Evolutionary conservation across 1,140 invertebrate genomes (phyloP).

Genomic region (Contarinia nasturtii): DNA sequence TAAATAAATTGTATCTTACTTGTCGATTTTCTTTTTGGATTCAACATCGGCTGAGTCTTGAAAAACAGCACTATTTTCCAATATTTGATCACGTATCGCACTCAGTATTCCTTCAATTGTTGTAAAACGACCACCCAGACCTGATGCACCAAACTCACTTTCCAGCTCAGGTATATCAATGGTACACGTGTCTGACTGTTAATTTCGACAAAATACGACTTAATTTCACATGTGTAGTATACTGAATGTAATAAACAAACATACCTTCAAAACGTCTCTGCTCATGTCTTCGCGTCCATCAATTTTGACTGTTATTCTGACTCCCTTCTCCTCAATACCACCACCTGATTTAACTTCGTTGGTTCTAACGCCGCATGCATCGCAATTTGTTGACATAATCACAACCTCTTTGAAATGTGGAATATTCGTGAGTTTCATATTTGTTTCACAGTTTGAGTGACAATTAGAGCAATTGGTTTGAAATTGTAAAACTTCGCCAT

Average conservation of each 20-base stretch:
- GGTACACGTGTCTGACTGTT: conserved; percentile 76
- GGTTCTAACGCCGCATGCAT: conserved; percentile 71
- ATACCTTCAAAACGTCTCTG: conserved; percentile 81
- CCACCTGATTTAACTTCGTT: conserved; percentile 92
- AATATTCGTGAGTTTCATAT: conserved; percentile 94
- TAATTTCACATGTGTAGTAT: not conserved
- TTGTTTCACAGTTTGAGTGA: conserved; percentile 61
- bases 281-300: conserved; percentile 59
- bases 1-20: conserved; percentile 3
- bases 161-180: conserved; percentile 82
- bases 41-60: conserved; percentile 49
- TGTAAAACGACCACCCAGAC: conserved; percentile 85
- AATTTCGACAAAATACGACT: conserved; percentile 1
- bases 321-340: conserved; percentile 72
- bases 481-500: conserved; percentile 72
- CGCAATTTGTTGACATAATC: conserved; percentile 92
- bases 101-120: conserved; percentile 75
- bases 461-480: conserved; percentile 77
- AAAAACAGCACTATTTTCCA: conserved; percentile 42
- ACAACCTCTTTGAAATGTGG: conserved; percentile 95
- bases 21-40: conserved; percentile 30
- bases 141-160: conserved; percentile 61
- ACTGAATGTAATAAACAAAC: too few relatives aligned
- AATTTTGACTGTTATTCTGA: conserved; percentile 58
- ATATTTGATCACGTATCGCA: conserved; percentile 48